These are phyloP conservation scores for Heliconius hewitsoni DNA, from an alignment of 1,140 invertebrate species.

Conservation along the genomic window DNA sequence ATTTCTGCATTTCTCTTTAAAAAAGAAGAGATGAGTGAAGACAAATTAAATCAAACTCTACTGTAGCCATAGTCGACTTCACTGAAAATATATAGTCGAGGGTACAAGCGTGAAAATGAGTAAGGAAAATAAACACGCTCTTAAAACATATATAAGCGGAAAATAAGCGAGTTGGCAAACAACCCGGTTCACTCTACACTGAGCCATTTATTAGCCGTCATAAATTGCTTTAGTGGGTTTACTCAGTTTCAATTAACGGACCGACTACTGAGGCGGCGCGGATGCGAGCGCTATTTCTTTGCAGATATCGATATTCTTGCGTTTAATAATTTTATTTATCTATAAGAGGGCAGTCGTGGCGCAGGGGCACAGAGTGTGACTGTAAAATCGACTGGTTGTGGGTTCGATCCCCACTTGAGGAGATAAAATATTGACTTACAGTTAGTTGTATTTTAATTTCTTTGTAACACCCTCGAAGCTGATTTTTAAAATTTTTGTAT, in stretches of 20 bases:
- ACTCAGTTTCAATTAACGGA: conserved; percentile 62
- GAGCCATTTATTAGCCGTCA: conserved; percentile 60
- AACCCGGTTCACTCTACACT: conserved; percentile 42
- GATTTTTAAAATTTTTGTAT: too few relatives aligned
- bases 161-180: conserved; percentile 53
- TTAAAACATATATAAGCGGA: conserved; percentile 36
- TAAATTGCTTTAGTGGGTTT: conserved; percentile 61
- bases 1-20: not conserved
- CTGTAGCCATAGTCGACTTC: not conserved
- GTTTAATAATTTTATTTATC: conserved; percentile 11
- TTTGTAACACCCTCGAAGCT: too few relatives aligned
- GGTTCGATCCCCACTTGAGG: too few relatives aligned
- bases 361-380: too few relatives aligned
- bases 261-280: conserved; percentile 31
- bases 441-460: too few relatives aligned
- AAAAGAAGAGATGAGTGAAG: not conserved
- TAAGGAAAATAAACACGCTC: conserved; percentile 28
- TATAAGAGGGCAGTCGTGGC: too few relatives aligned
- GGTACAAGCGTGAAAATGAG: conserved; percentile 13
- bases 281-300: conserved; percentile 25
- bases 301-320: conserved; percentile 14
- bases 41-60: not conserved
- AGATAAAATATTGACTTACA: too few relatives aligned
- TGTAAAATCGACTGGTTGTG: too few relatives aligned
- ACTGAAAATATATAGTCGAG: not conserved